A percentile compares a stretch with the other conserved stretches of the same genome.
These are phyloP conservation scores for Otolemur garnettii DNA, from an alignment of 2,113 vertebrate genomes.

Conservation along the genomic window DNA sequence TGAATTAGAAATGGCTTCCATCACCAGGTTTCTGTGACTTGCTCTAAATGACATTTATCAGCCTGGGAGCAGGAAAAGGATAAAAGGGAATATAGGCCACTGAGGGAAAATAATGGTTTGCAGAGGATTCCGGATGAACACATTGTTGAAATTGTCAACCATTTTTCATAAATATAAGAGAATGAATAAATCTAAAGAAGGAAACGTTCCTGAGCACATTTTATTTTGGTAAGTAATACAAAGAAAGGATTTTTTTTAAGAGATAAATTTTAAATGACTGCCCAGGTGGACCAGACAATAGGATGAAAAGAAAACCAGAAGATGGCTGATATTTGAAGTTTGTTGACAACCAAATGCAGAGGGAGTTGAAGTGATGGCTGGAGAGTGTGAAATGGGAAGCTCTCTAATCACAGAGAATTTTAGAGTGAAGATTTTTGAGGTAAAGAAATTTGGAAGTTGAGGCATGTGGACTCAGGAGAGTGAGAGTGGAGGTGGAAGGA, in stretches of 20 bases:
- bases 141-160: background rate
- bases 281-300: background rate
- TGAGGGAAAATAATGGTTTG: background rate
- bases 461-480: background rate
- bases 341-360: background rate
- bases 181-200: background rate
- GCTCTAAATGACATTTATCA: background rate
- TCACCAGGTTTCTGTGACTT: conserved; percentile 16
- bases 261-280: conserved; percentile 4
- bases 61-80: background rate
- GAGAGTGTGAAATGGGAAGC: background rate
- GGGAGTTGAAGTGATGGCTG: background rate
- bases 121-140: background rate
- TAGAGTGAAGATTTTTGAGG: background rate
- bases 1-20: background rate
- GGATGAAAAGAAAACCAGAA: conserved; percentile 17
- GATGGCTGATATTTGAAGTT: background rate
- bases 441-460: conserved; percentile 17
- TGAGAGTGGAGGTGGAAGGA: background rate
- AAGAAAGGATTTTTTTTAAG: background rate
- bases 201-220: background rate
- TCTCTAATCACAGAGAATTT: background rate
- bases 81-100: background rate
- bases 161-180: background rate
- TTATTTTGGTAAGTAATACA: conserved; percentile 51